Evolutionary conservation across 2,113 vertebrate genomes (phyloP), one percentile per base, ranked within the genome.

Genomic region (Pseudopipra pipra): DNA sequence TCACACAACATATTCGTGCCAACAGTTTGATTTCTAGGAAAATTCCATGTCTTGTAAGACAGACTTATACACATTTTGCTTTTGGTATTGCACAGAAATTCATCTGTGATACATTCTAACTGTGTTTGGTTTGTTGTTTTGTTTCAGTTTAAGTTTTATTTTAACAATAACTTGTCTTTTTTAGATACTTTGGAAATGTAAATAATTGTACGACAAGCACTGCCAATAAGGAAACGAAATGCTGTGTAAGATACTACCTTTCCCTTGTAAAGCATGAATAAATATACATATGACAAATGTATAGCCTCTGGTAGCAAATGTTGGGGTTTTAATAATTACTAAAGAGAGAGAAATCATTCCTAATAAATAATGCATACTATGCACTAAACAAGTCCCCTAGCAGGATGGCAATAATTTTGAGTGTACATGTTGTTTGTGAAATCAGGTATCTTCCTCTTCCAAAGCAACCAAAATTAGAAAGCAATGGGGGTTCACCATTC

Each of bases 261-360:
- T 92, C 82, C 30, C 44, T 16, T 68, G 39, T 56, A 82, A 89
- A 65, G 8, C 16, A 44, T 31, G 33, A 82, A 62, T 83, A 82
- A 94, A 87, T 70, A 54, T 43, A 94, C 84, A 91, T 75, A 61
- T 73, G 54, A 87, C 37, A 85, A 94, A 87, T 62, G 19, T 39
- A 66, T 74, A 70, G 63, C 67, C 51, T 88, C 67, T 91, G 55
- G 85, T 88, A 90, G 24, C 23, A 93, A 95, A 83, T 31, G 27
- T 44, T 91, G 22, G 6, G 12, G 11, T 67, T 96, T 96, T 91
- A 91, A 85, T 91, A 80, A 85, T 90, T 83, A 88, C 78, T 91
- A 35, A 63, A 88, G 54, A 91, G 24, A 94, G 33, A 83, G 11
- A 92, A 96, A 80, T 94, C 7, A 65, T 96, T 95, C 44, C 49